These are phyloP conservation scores for Phoxinus dragarum DNA, from an alignment of 2,797 vertebrate genomes.

Conservation along the genomic window DNA sequence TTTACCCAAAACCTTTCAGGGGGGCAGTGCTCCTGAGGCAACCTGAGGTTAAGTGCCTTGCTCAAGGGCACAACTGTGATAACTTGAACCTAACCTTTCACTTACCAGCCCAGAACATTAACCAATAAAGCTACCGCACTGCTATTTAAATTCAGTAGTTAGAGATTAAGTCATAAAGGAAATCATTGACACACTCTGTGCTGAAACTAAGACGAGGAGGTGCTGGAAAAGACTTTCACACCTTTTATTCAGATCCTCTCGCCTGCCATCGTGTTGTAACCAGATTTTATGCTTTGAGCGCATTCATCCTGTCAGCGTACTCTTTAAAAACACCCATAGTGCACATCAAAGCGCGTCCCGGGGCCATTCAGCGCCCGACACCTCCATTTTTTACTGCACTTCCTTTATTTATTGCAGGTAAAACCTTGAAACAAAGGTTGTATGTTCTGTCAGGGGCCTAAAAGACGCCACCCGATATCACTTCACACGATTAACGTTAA, in stretches of 20 bases:
- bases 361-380: constrained; percentile 72
- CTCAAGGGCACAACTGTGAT: constrained; percentile 4
- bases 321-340: constrained; percentile 71
- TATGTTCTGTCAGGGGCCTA: constrained; percentile 47
- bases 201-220: neutral
- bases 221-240: constrained; percentile 69
- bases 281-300: constrained; percentile 52
- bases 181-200: constrained; percentile 20
- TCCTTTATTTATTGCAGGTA: constrained; percentile 71
- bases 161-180: constrained; percentile 27
- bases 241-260: constrained; percentile 69
- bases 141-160: neutral
- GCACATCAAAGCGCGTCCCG: constrained; percentile 77
- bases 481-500: constrained; percentile 21
- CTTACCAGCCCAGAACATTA: neutral
- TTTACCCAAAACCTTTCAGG: constrained; percentile 7
- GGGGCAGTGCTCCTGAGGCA: neutral
- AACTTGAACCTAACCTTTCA: constrained; percentile 20
- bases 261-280: constrained; percentile 55
- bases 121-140: neutral
- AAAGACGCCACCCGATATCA: neutral
- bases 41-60: constrained; percentile 29
- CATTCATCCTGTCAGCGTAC: constrained; percentile 59
- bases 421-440: constrained; percentile 71
- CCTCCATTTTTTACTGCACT: constrained; percentile 75